Conservation (phyloP, 2,797 vertebrate genomes). For the Rhynchonycteris naso region DNA sequence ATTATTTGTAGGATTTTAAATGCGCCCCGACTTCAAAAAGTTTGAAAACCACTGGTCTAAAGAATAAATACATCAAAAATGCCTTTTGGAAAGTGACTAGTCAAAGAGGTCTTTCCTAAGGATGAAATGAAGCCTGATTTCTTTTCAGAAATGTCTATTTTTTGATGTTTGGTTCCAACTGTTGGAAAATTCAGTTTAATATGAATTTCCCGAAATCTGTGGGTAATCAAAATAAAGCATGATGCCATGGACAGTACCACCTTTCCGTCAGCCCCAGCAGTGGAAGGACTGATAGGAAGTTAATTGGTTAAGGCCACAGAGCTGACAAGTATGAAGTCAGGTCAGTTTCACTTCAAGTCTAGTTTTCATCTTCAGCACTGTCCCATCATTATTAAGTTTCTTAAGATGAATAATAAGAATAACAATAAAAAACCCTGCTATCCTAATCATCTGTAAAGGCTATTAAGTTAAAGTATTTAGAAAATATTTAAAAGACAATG, state of each 20-base stretch:
- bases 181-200: not conserved
- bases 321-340: not conserved
- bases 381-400: not conserved
- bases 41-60: too few species aligned
- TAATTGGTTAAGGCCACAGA: not conserved
- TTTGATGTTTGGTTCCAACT: not conserved
- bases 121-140: not conserved
- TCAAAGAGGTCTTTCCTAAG: not conserved
- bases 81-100: constrained; percentile 49
- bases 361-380: not conserved
- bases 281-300: too few species aligned
- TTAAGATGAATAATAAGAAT: not conserved
- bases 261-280: fast-evolving
- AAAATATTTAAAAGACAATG: not conserved
- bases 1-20: too few species aligned
- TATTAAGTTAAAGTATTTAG: not conserved
- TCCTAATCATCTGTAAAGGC: not conserved
- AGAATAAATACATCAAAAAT: constrained; percentile 66
- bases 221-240: not conserved
- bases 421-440: not conserved
- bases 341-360: not conserved
- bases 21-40: too few species aligned
- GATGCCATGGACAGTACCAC: not conserved
- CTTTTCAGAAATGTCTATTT: not conserved
- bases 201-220: not conserved